Base-by-base conservation (phyloP, 2,113 vertebrate genomes). In the Nannospalax galili region DNA sequence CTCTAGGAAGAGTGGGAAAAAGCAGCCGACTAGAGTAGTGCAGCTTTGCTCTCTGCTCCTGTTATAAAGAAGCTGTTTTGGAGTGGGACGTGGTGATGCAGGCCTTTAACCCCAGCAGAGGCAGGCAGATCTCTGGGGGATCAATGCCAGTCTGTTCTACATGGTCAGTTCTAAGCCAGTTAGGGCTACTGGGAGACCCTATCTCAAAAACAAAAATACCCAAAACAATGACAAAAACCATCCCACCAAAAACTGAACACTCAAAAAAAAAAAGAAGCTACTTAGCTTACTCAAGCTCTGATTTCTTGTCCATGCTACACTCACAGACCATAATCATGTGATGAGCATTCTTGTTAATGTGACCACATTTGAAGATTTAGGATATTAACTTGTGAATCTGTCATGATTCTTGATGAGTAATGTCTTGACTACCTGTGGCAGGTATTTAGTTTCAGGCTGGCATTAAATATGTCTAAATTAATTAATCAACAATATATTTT, bases 391-490 rank as follows among this genome's bases (percentile, higher is more conserved):
- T 74, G 26, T 26, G 88, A 35, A 69, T 56, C 22, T 56, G 30
- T 64, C n/a, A n/a, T 40, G 58, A 85, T 65, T 91, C 22, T 92
- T 87, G 35, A 94, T 52, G 42, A 64, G 35, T 74, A 67, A 73
- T 32, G 24, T 70, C 16, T 65, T 11, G 42, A 81, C 26, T 77
- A 24, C 52, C 37, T 28, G 37, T 84, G 72, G 8, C 45, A 79
- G 58, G 52, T 86, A 30, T 84, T 91, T 81, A 75, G 67, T 70
- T 92, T 78, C 69, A 96, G 37, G 37, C 0, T 89, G 82, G 19
- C 32, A 77, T 73, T 75, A 80, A 84, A 91, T 69, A 92, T 42
- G 78, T 37, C 30, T 75, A 35, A 88, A 91, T 95, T 84, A 73
- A 28, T 77, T 32, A 52, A 79, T 72, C 64, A 69, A 42, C 70